Conservation (phyloP, 2,888 invertebrate genomes). For the Apoda limacodes region DNA sequence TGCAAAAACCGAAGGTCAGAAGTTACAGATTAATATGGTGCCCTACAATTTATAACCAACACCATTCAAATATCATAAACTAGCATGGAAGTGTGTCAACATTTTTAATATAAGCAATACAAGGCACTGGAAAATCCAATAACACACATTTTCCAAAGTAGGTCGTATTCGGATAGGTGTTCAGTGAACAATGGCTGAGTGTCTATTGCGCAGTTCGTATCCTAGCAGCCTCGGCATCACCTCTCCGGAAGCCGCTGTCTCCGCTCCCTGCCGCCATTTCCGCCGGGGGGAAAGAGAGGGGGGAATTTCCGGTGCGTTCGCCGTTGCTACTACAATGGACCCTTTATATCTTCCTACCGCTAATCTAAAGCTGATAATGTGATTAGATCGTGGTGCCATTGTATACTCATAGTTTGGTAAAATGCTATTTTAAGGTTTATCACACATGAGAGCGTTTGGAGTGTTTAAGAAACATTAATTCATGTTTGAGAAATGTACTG, state of each 20-base stretch:
- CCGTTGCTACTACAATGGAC: conserved; percentile 47
- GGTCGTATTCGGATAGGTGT: conserved; percentile 24
- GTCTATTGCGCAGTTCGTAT: too few relatives aligned
- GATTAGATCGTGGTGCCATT: conserved; percentile 38
- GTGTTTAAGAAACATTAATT: too few relatives aligned
- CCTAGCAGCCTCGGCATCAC: conserved; percentile 35
- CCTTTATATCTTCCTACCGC: conserved; percentile 55
- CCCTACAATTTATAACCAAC: too few relatives aligned
- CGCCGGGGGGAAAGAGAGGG: conserved; percentile 28
- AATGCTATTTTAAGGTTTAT: conserved; percentile 6
- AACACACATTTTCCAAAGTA: conserved; percentile 18
- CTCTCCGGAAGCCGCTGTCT: conserved; percentile 59
- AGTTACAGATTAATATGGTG: too few relatives aligned
- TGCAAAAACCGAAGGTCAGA: too few relatives aligned
- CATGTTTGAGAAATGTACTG: too few relatives aligned
- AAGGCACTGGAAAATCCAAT: background rate
- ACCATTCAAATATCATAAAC: too few relatives aligned
- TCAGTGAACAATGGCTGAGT: conserved; percentile 31
- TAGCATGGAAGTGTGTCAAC: too few relatives aligned
- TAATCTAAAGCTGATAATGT: conserved; percentile 53
- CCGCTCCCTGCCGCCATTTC: conserved; percentile 59
- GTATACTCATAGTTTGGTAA: conserved; percentile 7
- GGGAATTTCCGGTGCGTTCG: conserved; percentile 30
- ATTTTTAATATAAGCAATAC: background rate
- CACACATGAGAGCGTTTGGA: background rate